Evolutionary conservation across 2,113 vertebrate species (phyloP).

Genomic region (Laticauda laticaudata): DNA sequence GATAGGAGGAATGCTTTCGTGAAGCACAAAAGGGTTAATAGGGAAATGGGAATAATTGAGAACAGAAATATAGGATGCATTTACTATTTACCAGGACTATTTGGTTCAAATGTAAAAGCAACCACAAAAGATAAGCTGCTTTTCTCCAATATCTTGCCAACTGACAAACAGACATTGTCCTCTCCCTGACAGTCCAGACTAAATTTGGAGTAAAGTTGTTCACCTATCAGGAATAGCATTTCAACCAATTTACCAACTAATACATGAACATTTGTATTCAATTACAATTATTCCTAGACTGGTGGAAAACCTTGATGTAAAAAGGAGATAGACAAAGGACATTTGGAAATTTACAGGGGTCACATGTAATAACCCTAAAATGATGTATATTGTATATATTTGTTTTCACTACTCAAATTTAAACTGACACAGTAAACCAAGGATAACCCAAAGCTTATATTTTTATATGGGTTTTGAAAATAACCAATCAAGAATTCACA

Average conservation of each 20-base stretch:
- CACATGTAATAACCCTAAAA: not conserved
- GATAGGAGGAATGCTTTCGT: not conserved
- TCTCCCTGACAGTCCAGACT: not conserved
- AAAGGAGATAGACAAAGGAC: not conserved
- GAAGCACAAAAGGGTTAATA: not conserved
- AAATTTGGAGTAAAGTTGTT: not conserved
- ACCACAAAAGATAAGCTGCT: not conserved
- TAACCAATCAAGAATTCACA: not conserved
- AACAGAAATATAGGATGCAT: not conserved
- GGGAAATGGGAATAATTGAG: not conserved
- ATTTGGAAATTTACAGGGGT: not conserved
- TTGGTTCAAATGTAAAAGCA: not conserved
- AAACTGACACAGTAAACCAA: not conserved
- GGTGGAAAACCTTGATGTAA: not conserved
- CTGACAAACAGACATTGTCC: not conserved
- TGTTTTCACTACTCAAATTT: not conserved
- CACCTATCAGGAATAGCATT: not conserved
- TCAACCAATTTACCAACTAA: not conserved
- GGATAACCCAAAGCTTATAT: not conserved
- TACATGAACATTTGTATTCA: not conserved
- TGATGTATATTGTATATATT: not conserved
- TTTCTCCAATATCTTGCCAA: not conserved
- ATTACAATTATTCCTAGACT: not conserved
- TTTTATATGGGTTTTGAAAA: not conserved
- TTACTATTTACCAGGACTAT: not conserved